A percentile compares a stretch with the other conserved stretches of the same genome.
These are phyloP conservation scores for Cyclopterus lumpus DNA, from an alignment of 2,797 vertebrate species.

Conservation along the genomic window DNA sequence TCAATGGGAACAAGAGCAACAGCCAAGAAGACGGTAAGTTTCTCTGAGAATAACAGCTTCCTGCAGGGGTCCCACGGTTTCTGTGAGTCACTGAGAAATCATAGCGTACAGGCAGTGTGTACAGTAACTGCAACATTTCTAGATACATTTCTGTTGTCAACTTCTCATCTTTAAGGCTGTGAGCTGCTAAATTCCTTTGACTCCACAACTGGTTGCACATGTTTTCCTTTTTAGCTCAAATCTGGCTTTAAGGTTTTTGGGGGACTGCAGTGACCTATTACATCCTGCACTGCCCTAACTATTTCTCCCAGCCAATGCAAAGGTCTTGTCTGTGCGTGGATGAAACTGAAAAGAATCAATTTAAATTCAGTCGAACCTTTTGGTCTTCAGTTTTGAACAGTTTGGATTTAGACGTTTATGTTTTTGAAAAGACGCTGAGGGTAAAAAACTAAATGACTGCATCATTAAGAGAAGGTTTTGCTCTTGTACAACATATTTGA, in stretches of 20 bases:
- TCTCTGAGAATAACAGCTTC: not conserved
- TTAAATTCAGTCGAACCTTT: not conserved
- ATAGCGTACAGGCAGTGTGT: not conserved
- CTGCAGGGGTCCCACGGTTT: slow-evolving; percentile 1
- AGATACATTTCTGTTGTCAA: not conserved
- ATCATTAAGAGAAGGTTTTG: not conserved
- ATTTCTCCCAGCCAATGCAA: slow-evolving; percentile 36
- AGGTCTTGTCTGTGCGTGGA: slow-evolving; percentile 3
- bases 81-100: not conserved
- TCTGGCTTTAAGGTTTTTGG: slow-evolving; percentile 48
- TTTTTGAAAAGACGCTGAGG: not conserved
- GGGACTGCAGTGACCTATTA: slow-evolving; percentile 42
- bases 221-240: slow-evolving; percentile 23
- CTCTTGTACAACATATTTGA: not conserved
- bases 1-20: slow-evolving; percentile 60
- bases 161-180: slow-evolving; percentile 14
- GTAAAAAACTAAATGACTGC: not conserved
- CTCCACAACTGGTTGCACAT: slow-evolving; percentile 20
- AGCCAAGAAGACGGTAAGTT: slow-evolving; percentile 78
- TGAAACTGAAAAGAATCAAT: not conserved
- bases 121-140: not conserved
- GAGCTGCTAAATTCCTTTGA: slow-evolving; percentile 23
- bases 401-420: not conserved
- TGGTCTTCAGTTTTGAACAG: not conserved
- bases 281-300: slow-evolving; percentile 49